Conservation (phyloP, 1,140 invertebrate genomes). For the Scaptomyza pallida region DNA sequence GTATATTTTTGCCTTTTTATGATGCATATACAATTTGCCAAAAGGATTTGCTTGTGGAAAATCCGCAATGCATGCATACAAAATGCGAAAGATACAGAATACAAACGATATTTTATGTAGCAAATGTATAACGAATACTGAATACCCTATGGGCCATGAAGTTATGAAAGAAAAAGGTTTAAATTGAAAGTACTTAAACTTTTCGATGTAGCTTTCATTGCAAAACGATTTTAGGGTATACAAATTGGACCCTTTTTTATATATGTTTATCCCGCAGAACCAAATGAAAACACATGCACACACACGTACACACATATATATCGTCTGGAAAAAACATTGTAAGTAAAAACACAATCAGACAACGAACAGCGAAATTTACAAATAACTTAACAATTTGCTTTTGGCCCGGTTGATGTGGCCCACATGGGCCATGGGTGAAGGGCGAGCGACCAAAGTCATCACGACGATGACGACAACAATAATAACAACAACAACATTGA, state of each 20-base stretch:
- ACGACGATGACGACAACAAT: slow-evolving; percentile 37
- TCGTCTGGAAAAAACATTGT: neutral
- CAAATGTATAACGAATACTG: slow-evolving; percentile 18
- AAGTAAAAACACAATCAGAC: slow-evolving; percentile 24
- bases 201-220: neutral
- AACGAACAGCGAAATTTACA: slow-evolving; percentile 70
- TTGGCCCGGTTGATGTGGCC: slow-evolving; percentile 59
- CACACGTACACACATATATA: slow-evolving; percentile 3
- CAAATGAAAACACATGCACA: too few species aligned
- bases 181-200: neutral
- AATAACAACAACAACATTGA: slow-evolving; percentile 7
- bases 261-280: slow-evolving; percentile 14
- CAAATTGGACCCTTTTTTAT: neutral
- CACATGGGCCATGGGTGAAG: slow-evolving; percentile 35
- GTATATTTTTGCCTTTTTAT: slow-evolving; percentile 46
- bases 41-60: slow-evolving; percentile 67
- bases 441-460: slow-evolving; percentile 40
- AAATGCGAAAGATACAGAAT: slow-evolving; percentile 24
- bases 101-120: neutral
- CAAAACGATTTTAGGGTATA: slow-evolving; percentile 2
- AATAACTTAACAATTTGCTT: slow-evolving; percentile 80
- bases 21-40: slow-evolving; percentile 71
- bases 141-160: slow-evolving; percentile 34
- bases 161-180: neutral
- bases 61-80: slow-evolving; percentile 56